Conservation (phyloP, 2,797 vertebrate genomes). For the Enteromius trimaculatus region DNA sequence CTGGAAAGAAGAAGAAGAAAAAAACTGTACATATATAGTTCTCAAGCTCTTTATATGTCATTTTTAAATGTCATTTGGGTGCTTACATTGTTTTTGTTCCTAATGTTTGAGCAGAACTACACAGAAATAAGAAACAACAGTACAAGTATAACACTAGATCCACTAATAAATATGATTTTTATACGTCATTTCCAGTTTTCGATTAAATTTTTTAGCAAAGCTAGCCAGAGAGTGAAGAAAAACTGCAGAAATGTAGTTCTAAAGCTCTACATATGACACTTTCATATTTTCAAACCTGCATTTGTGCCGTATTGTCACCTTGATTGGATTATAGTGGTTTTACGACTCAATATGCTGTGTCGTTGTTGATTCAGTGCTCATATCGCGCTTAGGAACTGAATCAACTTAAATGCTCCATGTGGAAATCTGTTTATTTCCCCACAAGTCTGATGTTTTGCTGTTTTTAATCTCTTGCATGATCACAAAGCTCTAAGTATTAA, state of each 20-base stretch:
- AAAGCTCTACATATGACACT: not conserved
- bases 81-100: not conserved
- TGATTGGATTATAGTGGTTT: conserved; percentile 33
- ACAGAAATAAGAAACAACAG: not conserved
- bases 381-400: conserved; percentile 14
- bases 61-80: not conserved
- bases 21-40: not conserved
- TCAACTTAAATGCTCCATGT: conserved; percentile 29
- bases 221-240: not conserved
- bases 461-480: conserved; percentile 21
- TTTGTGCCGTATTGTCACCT: not conserved
- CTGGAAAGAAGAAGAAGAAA: not conserved
- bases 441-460: conserved; percentile 16
- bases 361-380: conserved; percentile 30
- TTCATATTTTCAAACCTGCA: not conserved
- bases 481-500: conserved; percentile 16
- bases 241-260: not conserved
- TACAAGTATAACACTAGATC: not conserved
- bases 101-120: not conserved
- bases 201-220: not conserved
- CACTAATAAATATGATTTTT: not conserved
- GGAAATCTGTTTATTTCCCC: conserved; percentile 40
- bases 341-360: conserved; percentile 20
- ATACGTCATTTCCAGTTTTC: not conserved
- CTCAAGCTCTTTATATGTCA: not conserved